Percentiles rank a stretch among this genome's conserved stretches.
These are phyloP conservation scores for Tenthredo scrophulariae DNA, from an alignment of 2,888 invertebrate species.

Conservation along the genomic window DNA sequence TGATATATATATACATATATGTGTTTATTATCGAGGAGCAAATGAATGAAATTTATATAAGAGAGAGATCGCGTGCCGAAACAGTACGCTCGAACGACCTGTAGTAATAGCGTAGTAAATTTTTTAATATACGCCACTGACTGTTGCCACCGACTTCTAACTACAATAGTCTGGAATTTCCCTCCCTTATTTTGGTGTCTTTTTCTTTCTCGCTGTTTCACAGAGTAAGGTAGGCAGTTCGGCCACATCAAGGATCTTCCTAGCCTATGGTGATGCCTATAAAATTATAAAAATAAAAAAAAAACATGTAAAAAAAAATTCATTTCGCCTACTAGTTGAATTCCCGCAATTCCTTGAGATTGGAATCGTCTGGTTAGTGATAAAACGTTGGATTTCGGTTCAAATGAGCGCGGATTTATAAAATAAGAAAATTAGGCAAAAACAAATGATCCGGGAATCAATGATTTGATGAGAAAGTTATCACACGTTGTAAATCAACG, in stretches of 20 bases:
- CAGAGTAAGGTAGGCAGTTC: neutral
- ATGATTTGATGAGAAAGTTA: neutral
- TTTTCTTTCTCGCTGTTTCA: neutral
- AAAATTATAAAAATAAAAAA: neutral
- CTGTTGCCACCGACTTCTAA: neutral
- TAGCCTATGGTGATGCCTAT: neutral
- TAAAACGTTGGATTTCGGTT: neutral
- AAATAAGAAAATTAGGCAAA: neutral
- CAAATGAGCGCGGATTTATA: neutral
- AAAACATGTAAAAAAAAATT: neutral
- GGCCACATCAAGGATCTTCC: slow-evolving; percentile 11
- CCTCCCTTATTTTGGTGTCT: neutral
- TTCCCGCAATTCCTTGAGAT: neutral
- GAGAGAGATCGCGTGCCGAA: slow-evolving; percentile 46
- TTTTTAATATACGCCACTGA: slow-evolving; percentile 31
- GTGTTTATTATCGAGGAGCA: slow-evolving; percentile 4
- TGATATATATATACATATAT: neutral
- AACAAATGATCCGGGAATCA: too few relatives aligned
- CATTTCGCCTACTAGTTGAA: neutral
- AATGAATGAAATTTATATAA: slow-evolving; percentile 55
- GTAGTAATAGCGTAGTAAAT: slow-evolving; percentile 55
- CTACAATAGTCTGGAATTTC: neutral
- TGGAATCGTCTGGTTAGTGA: neutral
- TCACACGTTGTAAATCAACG: neutral
- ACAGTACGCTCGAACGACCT: slow-evolving; percentile 50